Percentiles rank a stretch among this genome's conserved stretches.
phyloP scores from a whole-genome alignment of 2,113 vertebrate species.

The Pachyramphus minor region DNA sequence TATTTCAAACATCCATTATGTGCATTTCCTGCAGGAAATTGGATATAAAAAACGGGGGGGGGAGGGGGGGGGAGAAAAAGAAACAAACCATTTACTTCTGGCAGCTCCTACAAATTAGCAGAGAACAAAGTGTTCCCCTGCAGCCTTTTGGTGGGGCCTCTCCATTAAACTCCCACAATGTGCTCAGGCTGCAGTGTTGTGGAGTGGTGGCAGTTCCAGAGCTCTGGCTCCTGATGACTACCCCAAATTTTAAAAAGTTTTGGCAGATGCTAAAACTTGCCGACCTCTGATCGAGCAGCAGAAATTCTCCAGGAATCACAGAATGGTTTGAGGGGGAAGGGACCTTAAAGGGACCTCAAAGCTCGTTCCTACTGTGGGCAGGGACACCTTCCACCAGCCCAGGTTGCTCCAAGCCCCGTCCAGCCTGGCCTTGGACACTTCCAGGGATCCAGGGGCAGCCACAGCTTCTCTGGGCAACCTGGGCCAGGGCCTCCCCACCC shows the following conservation, averaged over 20 bases:
- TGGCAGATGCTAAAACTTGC: background rate
- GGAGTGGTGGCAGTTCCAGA: background rate
- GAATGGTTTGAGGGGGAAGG: background rate
- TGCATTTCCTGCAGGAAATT: background rate
- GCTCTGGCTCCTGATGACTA: background rate
- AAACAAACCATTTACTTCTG: background rate
- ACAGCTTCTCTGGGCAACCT: background rate
- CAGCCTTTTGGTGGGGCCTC: accelerated
- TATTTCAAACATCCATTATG: background rate
- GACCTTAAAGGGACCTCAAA: background rate
- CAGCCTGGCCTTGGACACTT: background rate
- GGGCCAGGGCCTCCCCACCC: background rate
- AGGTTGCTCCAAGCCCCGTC: background rate
- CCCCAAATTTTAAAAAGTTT: background rate
- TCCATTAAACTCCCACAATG: accelerated
- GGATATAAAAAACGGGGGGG: too few relatives aligned
- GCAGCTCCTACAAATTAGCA: background rate
- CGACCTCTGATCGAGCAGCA: background rate
- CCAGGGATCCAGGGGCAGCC: background rate
- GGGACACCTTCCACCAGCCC: background rate
- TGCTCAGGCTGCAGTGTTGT: background rate
- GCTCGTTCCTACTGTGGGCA: background rate
- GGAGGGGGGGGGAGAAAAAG: too few relatives aligned
- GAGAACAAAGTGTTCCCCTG: background rate
- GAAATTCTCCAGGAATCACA: background rate